Evolutionary conservation across 2,888 invertebrate species (phyloP).

Genomic region (Watsonalla cultraria): DNA sequence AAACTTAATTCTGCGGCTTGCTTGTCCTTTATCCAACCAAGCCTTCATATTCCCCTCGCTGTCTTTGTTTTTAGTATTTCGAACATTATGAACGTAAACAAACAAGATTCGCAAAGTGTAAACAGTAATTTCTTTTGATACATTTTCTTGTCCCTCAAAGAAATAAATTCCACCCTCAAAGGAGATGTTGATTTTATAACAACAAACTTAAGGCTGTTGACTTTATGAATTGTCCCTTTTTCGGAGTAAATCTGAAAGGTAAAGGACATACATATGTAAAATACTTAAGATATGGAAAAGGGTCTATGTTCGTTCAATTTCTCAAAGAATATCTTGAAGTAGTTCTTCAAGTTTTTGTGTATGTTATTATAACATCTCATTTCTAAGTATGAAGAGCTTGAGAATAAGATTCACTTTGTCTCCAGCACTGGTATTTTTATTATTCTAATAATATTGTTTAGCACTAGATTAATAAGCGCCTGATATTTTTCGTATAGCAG

Average conservation of each 20-base stretch:
- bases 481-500: neutral
- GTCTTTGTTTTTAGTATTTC: constrained; percentile 4
- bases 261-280: neutral
- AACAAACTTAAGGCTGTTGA: constrained; percentile 1
- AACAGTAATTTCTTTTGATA: constrained; percentile 26
- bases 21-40: too few relatives aligned
- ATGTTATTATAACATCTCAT: too few relatives aligned
- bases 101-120: constrained; percentile 10
- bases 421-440: too few relatives aligned
- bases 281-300: neutral
- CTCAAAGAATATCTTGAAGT: neutral
- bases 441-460: neutral
- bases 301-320: neutral
- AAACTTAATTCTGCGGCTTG: too few relatives aligned
- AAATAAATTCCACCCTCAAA: constrained; percentile 12
- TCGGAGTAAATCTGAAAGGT: neutral
- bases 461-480: neutral
- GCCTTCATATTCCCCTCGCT: too few relatives aligned
- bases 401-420: too few relatives aligned
- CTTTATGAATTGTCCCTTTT: constrained; percentile 1
- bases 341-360: too few relatives aligned
- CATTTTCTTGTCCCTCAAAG: constrained; percentile 16
- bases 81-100: constrained; percentile 16
- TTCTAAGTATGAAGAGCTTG: neutral
- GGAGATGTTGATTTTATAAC: constrained; percentile 18